Base-by-base conservation (phyloP, 2,113 vertebrate genomes). In the Ardeotis arabs region DNA sequence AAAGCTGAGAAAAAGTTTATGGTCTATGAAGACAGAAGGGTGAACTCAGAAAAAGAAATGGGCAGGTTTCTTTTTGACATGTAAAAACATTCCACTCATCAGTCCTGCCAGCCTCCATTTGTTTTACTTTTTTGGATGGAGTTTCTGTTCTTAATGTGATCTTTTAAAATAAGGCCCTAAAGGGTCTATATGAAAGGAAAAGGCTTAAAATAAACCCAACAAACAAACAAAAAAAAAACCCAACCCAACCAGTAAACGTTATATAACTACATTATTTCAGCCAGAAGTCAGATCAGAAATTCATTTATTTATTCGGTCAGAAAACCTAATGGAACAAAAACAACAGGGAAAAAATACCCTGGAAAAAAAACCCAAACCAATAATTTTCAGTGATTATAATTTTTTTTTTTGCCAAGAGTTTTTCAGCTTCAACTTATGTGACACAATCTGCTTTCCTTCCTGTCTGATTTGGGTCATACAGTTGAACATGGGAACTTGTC, bases 281-380 rank as follows among this genome's bases (percentile, higher is more conserved):
- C 4, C 12, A 79, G 31, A 73, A 64, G 62, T 53, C 12, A 78
- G 6, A 3, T 41, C 11, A 33, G 11, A 76, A 69, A 63, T 37
- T 47, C 0, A 24, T 63, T 67, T 25, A n/a, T 70, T 87, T 81
- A 39, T 81, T 89, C 67, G 6, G 10, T n/a, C 11, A 78, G 35
- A 84, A 78, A 64, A 8, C 55, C 8, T n/a, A 6, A 62, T 8
- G 6, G 10, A 73, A 9, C 1, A 58, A 74, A 89, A 74, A 11
- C 5, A 73, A 10, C 2, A 2, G 2, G 4, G 1, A 1, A 1
- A 7, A 7, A 31, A 4, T 41, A 41, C 12, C 41, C 8, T 29
- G 27, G 29, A 10, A 7, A 27, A n/a, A 6, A 81, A 70, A 9
- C 1, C 16, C 1, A 72, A 28, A 0, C 8, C 41, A 41, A 14